Evolutionary conservation across 2,888 invertebrate genomes (phyloP), one percentile per base, ranked within the genome.

Genomic region (Icerya purchasi): DNA sequence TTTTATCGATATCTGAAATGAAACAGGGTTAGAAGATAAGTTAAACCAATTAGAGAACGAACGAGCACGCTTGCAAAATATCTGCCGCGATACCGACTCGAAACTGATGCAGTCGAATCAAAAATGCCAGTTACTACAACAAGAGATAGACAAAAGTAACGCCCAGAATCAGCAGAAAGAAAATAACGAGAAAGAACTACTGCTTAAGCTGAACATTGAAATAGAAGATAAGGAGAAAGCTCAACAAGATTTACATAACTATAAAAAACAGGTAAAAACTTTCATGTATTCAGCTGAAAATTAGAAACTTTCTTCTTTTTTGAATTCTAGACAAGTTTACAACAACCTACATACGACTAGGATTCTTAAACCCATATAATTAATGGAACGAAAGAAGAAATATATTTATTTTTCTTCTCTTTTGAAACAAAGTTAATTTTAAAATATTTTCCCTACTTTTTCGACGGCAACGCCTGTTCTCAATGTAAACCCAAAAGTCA

Each of bases 211-310:
- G 2, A 75, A 77, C 25, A 82, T 84, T 65, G 86, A 87, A 70
- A 77, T 77, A 18, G 88, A 88, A 66, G 84, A 87, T 65, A 78
- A 85, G 36, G 88, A 88, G 69, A 76, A 87, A 0, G 74, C 81
- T 8, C 80, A 82, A 52, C 78, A 81, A 65, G 87, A 88, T 64
- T 75, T 84, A 51, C 83, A 80, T 63, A 81, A 84, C 65, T 76
- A 82, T 19, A 80, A 83, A 60, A 82, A 87, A 61, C 86, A 86
- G 74, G 81, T 80, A 63, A 3, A 2, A 2, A 53, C 23, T 54
- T 8, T n/a, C n/a, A n/a, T n/a, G n/a, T n/a, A n/a, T n/a, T n/a
- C n/a, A n/a, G n/a, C n/a, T n/a, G n/a, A n/a, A n/a, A n/a, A n/a
- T n/a, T n/a, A n/a, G n/a, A n/a, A n/a, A n/a, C n/a, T n/a, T n/a